These are phyloP conservation scores for Lasioglossum lativentre DNA, from an alignment of 2,888 invertebrate genomes.

Conservation along the genomic window DNA sequence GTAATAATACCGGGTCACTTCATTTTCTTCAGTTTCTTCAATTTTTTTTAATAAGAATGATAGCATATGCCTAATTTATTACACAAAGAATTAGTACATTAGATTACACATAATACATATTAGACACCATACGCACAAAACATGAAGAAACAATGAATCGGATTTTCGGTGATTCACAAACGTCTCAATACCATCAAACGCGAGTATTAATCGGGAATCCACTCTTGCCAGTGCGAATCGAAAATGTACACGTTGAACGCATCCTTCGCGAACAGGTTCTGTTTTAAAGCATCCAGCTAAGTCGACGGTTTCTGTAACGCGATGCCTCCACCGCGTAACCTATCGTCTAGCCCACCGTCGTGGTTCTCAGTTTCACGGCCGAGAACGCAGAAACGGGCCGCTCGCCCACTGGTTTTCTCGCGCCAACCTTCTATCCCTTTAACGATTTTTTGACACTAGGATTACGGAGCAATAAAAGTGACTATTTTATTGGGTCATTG, in stretches of 20 bases:
- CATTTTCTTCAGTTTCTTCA: too few relatives aligned
- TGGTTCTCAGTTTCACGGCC: slow-evolving; percentile 71
- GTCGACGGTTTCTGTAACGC: slow-evolving; percentile 77
- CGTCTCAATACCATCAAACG: background rate
- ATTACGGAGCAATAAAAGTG: too few relatives aligned
- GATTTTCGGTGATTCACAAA: background rate
- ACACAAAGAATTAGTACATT: too few relatives aligned
- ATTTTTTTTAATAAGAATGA: too few relatives aligned
- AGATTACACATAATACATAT: too few relatives aligned
- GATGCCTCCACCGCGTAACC: slow-evolving; percentile 71
- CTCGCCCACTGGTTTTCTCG: slow-evolving; percentile 21
- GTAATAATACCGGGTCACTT: too few relatives aligned
- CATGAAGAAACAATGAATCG: too few relatives aligned
- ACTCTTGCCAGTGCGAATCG: slow-evolving; percentile 23
- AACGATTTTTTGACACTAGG: background rate
- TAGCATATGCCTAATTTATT: too few relatives aligned
- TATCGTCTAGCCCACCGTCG: slow-evolving; percentile 71
- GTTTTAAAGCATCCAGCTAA: slow-evolving; percentile 61
- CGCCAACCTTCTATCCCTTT: background rate
- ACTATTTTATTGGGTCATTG: too few relatives aligned
- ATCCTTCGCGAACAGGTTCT: slow-evolving; percentile 57
- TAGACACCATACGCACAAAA: too few relatives aligned
- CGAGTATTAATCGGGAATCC: slow-evolving; percentile 39
- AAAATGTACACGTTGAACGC: slow-evolving; percentile 39
- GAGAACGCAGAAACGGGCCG: slow-evolving; percentile 36